phyloP scores from a whole-genome alignment of 2,113 vertebrate species.

The Xenopus laevis region DNA sequence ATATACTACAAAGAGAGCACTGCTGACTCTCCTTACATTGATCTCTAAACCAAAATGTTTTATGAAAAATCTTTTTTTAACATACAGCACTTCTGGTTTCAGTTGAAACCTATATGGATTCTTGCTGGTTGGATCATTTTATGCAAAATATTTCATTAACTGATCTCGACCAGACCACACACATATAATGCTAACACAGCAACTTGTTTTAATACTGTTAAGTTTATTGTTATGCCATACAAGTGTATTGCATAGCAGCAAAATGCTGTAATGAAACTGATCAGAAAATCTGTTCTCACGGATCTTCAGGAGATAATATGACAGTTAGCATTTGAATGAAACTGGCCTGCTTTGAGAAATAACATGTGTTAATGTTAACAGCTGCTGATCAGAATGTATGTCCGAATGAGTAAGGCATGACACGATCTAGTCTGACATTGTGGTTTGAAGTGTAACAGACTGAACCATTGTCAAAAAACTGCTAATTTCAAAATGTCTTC shows the following conservation, averaged over 20 bases:
- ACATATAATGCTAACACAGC: too few relatives aligned
- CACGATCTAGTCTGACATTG: slow-evolving; percentile 55
- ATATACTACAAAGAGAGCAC: too few relatives aligned
- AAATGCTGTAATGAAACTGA: background rate
- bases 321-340: slow-evolving; percentile 29
- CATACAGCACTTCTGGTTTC: too few relatives aligned
- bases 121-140: too few relatives aligned
- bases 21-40: too few relatives aligned
- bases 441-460: slow-evolving; percentile 53
- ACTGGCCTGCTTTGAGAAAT: slow-evolving; percentile 61
- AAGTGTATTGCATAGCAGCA: background rate
- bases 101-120: too few relatives aligned
- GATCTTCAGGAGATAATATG: slow-evolving; percentile 2
- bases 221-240: too few relatives aligned
- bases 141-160: too few relatives aligned
- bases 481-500: slow-evolving; percentile 42
- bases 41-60: too few relatives aligned
- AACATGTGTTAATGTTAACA: slow-evolving; percentile 68
- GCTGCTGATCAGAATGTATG: slow-evolving; percentile 66
- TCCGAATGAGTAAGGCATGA: slow-evolving; percentile 59
- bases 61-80: too few relatives aligned
- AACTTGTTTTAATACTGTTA: too few relatives aligned
- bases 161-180: too few relatives aligned
- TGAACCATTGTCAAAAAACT: slow-evolving; percentile 46
- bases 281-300: background rate